Conservation (phyloP, 2,888 invertebrate genomes). For the Macrophya annulata region DNA sequence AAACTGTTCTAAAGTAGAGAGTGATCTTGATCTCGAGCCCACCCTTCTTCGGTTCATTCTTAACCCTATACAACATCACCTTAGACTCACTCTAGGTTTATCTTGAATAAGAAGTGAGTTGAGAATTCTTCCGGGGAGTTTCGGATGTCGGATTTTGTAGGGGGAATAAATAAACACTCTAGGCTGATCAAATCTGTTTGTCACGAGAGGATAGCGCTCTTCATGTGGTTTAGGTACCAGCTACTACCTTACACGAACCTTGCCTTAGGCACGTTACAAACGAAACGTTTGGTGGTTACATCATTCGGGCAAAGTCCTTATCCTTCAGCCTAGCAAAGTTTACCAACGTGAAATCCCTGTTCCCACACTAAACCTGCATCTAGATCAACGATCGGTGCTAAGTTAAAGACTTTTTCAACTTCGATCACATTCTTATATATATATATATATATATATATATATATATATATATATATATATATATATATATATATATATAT, state of each 20-base stretch:
- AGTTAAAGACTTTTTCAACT: background rate
- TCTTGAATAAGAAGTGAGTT: constrained; percentile 22
- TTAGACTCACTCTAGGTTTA: constrained; percentile 10
- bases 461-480: too few relatives aligned
- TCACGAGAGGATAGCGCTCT: constrained; percentile 33
- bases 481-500: too few relatives aligned
- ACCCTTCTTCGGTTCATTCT: background rate
- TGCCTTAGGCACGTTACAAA: background rate
- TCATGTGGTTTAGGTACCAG: background rate
- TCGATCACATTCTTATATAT: background rate
- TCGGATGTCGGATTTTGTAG: constrained; percentile 29
- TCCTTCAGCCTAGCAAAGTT: background rate
- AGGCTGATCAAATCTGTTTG: constrained; percentile 47
- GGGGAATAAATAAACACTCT: constrained; percentile 45
- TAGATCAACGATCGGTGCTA: background rate
- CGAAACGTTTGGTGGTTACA: constrained; percentile 11
- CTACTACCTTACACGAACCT: background rate
- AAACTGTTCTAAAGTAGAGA: background rate
- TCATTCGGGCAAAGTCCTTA: background rate
- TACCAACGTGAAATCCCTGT: background rate
- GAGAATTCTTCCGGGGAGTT: constrained; percentile 11
- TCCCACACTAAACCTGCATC: background rate
- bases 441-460: too few relatives aligned
- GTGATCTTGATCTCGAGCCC: constrained; percentile 17
- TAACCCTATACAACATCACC: constrained; percentile 27